Conservation (phyloP, 2,113 vertebrate genomes). For the Numenius arquata region DNA sequence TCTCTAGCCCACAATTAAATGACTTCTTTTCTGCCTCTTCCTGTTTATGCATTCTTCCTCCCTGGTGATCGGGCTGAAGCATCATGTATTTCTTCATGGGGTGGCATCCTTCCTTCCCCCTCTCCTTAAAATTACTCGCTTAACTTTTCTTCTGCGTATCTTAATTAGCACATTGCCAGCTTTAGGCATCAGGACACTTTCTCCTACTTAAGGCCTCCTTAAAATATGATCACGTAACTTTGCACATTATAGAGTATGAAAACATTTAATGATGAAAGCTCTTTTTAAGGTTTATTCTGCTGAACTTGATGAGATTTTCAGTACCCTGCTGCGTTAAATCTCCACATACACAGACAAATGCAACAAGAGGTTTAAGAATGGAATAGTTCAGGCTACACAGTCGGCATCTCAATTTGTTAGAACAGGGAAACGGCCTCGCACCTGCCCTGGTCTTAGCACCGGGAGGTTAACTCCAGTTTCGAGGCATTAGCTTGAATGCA, state of each 20-base stretch:
- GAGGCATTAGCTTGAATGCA: background rate
- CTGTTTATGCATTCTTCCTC: conserved; percentile 24
- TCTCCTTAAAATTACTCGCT: background rate
- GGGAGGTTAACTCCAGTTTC: background rate
- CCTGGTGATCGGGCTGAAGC: background rate
- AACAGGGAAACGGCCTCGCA: background rate
- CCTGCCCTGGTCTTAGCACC: background rate
- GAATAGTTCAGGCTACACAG: background rate
- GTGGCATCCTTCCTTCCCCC: background rate
- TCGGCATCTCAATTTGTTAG: background rate
- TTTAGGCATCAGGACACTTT: background rate
- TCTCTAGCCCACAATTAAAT: conserved; percentile 23
- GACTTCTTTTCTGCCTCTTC: conserved; percentile 16
- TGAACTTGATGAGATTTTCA: conserved; percentile 9
- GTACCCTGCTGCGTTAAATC: background rate
- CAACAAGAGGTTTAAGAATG: background rate
- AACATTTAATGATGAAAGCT: background rate
- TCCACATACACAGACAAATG: background rate
- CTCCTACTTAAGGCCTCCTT: background rate
- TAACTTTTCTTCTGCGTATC: background rate
- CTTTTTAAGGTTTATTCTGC: background rate
- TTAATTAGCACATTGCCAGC: background rate
- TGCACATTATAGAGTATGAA: background rate
- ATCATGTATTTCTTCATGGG: background rate
- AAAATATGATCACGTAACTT: background rate